Base-by-base conservation (phyloP, 2,113 vertebrate species). In the Pelmatolapia mariae region DNA sequence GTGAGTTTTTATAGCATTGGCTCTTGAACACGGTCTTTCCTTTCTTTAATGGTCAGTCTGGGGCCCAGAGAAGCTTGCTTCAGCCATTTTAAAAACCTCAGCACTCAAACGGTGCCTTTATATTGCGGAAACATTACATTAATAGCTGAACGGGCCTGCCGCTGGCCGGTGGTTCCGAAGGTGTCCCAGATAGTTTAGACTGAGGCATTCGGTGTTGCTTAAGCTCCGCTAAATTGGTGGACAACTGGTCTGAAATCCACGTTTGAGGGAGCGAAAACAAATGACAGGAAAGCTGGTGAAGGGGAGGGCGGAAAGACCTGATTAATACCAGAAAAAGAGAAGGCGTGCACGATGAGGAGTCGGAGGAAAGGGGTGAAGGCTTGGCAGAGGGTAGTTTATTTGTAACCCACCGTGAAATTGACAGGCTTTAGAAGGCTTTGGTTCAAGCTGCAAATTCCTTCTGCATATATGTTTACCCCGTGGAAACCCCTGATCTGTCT, bases 51-150 rank as follows among this genome's bases (percentile, higher is more conserved):
- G 96, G 96, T 94, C 95, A 93, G 93, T 91, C 93, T 93, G 96
- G 63, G 95, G 96, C 95, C 95, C 92, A 87, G 91, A 88, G 91
- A 93, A 95, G 92, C 92, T 96, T 92, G 92, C 95, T 96, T 89
- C 92, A 96, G 94, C 93, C 91, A 76, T 96, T 96, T 96, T 78
- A 95, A 96, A 78, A 95, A 95, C 95, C 95, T 96, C 96, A 96
- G 92, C 91, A 87, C 95, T 94, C 86, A 88, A 94, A 93, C 85
- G 50, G 86, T 94, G 90, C 88, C 89, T 95, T 96, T 96, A 97
- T 96, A 96, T 94, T 92, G 95, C 96, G 96, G 96, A 97, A 97
- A 96, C 95, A 93, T 97, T 96, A 95, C 96, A 97, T 97, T 96
- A 97, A 96, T 93, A 93, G 91, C 90, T 91, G 89, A 93, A 90